A percentile compares a stretch with the other conserved stretches of the same genome.
phyloP scores from a whole-genome alignment of 2,113 vertebrate species.

The Dicrurus megarhynchus region DNA sequence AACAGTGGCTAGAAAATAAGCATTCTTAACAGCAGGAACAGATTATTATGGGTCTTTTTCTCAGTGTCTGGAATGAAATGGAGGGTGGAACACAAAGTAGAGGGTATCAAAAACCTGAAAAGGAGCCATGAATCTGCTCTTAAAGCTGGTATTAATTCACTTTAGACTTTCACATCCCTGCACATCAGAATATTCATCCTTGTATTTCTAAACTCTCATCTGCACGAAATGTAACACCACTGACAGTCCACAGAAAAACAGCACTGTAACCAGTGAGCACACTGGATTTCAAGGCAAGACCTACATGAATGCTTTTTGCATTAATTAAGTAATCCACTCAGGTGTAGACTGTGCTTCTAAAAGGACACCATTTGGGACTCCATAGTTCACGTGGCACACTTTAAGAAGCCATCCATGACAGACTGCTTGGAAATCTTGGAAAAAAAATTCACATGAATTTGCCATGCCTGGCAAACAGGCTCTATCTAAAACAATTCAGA shows the following conservation, averaged over 20 bases:
- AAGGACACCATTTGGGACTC: background rate
- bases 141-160: background rate
- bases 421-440: background rate
- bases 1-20: background rate
- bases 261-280: background rate
- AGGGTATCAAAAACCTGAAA: background rate
- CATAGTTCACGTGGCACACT: background rate
- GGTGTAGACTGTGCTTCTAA: background rate
- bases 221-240: background rate
- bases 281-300: background rate
- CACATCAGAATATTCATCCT: background rate
- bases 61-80: background rate
- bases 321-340: background rate
- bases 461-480: background rate
- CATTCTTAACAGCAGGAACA: background rate
- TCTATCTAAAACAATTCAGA: background rate
- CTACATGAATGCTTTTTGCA: background rate
- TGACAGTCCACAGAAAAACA: background rate
- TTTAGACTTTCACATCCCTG: background rate
- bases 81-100: background rate
- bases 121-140: background rate
- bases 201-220: background rate
- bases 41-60: background rate
- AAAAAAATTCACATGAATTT: background rate
- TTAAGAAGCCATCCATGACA: background rate